Base-by-base conservation (phyloP, 2,888 invertebrate species). In the Lissocephala sabroskyi region DNA sequence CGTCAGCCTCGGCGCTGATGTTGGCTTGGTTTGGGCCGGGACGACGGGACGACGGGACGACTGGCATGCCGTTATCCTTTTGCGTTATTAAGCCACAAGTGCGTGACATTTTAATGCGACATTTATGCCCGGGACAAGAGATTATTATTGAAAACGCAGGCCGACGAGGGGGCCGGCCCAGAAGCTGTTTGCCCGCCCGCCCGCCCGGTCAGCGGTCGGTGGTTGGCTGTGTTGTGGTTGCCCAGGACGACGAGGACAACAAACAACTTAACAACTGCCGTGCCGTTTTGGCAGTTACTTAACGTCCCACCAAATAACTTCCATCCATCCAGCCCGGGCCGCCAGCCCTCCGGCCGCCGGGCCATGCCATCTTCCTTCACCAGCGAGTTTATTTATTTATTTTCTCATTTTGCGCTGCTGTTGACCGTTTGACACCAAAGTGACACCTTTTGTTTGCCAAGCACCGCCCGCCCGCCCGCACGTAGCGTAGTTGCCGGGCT, bases 101-200 rank as follows among this genome's bases (percentile, higher is more conserved):
- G 77, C 71, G 75, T 73, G 73, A 73, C 75, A 77, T 70, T 73
- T 73, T 77, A 73, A 73, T 73, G 73, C 75, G 73, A 65, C 75
- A 71, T 75, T 73, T 74, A 77, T 74, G 78, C 62, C 71, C 58
- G 51, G 58, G 75, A 74, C 77, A 77, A 70, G 71, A 77, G 73
- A 73, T 77, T 77, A 73, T 65, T 73, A 68, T 68, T 68, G 68
- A 68, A 68, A 73, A 62, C 49, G 64, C 65, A 59, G 37, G 29
- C 11, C 9, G 44, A 36, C 36, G 6, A n/a, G n/a, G n/a, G n/a
- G n/a, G n/a, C n/a, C n/a, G n/a, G n/a, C n/a, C n/a, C n/a, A n/a
- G n/a, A n/a, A n/a, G n/a, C n/a, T n/a, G n/a, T n/a, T n/a, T n/a
- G n/a, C n/a, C n/a, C n/a, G n/a, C n/a, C 6, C 11, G 14, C 19